Evolutionary conservation across 2,113 vertebrate species (phyloP), one percentile per base, ranked within the genome.

Genomic region (Hippotragus niger): DNA sequence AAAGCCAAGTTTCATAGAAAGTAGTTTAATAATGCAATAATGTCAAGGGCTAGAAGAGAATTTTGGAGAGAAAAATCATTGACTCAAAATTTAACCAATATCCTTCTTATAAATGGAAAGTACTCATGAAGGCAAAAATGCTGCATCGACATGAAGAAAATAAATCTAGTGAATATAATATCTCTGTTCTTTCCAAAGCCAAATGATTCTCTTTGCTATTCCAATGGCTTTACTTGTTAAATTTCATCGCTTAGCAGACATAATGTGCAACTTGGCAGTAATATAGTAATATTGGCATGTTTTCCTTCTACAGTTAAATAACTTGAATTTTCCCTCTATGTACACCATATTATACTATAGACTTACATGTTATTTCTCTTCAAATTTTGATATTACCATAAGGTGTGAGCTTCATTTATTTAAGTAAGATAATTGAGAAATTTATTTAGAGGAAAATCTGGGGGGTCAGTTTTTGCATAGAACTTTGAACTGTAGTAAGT

Each of bases 311-410:
- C 23, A 83, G 33, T 93, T 45, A 92, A 87, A 81, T 23, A 88
- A 87, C 45, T 60, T 84, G 57, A 86, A 74, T 80, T 53, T 45
- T 92, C 55, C 52, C 19, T 74, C 40, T 93, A 52, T 40, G 5
- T 43, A 11, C 29, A 90, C 29, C 9, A 85, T 67, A 25, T 88
- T 95, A 67, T 19, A 43, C 2, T 29, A 0, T 19, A 96, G 40
- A 17, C 4, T 76, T 97, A 85, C 25, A 43, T 76, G 31, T 81
- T 96, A 29, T 71, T 90, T 96, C 82, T 98, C 45, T 89, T 98
- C 36, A 74, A 33, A 11, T 78, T 91, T 91, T 21, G 40, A 11
- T 82, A 16, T 50, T 94, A 1, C n/a, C 62, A 27, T 43, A 96
- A 91, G 27, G 52, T 80, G 17, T 62, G 47, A 95, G 33, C 23